These are phyloP conservation scores for Zaprionus gabonicus DNA, from an alignment of 1,140 invertebrate genomes.

Conservation along the genomic window DNA sequence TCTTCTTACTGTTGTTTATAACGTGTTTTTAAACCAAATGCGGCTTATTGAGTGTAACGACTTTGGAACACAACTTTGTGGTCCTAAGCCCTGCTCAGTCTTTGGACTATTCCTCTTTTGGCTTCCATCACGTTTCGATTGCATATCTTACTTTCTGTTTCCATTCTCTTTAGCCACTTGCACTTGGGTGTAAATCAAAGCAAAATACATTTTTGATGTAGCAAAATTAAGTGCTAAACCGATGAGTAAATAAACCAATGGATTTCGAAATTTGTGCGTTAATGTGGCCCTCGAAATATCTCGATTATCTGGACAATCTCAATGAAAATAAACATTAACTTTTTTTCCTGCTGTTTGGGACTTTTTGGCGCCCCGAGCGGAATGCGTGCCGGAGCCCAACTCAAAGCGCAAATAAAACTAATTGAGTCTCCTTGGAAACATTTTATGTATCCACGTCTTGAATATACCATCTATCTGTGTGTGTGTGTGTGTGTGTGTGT, in stretches of 20 bases:
- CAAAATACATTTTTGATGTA: slow-evolving; percentile 20
- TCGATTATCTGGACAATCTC: slow-evolving; percentile 39
- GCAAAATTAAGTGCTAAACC: slow-evolving; percentile 62
- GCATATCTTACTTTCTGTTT: slow-evolving; percentile 5
- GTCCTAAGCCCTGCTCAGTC: neutral
- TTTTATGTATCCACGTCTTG: slow-evolving; percentile 44
- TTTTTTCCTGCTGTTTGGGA: slow-evolving; percentile 15
- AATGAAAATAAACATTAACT: slow-evolving; percentile 59
- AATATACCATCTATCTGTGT: neutral
- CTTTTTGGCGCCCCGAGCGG: slow-evolving; percentile 15
- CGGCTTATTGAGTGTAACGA: slow-evolving; percentile 54
- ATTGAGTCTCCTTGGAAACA: slow-evolving; percentile 59
- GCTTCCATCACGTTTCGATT: slow-evolving; percentile 46
- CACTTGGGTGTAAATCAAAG: slow-evolving; percentile 12
- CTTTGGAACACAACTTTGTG: slow-evolving; percentile 21
- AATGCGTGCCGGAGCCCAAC: neutral
- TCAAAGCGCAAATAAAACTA: slow-evolving; percentile 60
- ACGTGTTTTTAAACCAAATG: slow-evolving; percentile 56
- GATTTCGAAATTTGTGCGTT: slow-evolving; percentile 49
- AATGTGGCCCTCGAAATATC: slow-evolving; percentile 53
- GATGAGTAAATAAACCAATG: slow-evolving; percentile 53
- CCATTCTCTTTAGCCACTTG: neutral
- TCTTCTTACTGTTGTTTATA: slow-evolving; percentile 43
- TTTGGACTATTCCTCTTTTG: neutral
- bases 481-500: neutral